Evolutionary conservation across 2,888 invertebrate species (phyloP).

Genomic region (Dione juno): DNA sequence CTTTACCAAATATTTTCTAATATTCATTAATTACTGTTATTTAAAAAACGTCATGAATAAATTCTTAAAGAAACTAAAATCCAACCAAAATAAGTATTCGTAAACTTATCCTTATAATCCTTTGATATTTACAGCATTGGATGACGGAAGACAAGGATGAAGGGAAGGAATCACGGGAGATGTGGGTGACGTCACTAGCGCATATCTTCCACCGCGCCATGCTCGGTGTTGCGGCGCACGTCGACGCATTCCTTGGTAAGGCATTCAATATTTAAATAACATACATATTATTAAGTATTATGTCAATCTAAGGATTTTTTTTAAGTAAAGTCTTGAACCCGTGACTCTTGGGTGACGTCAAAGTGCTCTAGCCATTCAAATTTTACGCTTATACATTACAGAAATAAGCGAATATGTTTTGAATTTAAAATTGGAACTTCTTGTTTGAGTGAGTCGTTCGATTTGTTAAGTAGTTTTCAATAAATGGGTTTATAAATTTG

Average conservation of each 20-base stretch:
- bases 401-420: neutral
- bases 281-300: neutral
- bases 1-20: too few relatives aligned
- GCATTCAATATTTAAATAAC: constrained; percentile 37
- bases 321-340: too few relatives aligned
- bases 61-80: too few relatives aligned
- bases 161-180: constrained; percentile 85
- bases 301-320: too few relatives aligned
- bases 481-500: neutral
- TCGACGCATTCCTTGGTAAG: constrained; percentile 97
- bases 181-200: constrained; percentile 95
- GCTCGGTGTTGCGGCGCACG: constrained; percentile 95
- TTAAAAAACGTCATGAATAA: too few relatives aligned
- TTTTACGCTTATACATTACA: too few relatives aligned
- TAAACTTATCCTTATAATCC: neutral
- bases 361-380: too few relatives aligned
- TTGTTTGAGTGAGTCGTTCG: too few relatives aligned
- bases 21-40: too few relatives aligned
- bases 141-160: constrained; percentile 87
- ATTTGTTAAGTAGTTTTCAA: too few relatives aligned
- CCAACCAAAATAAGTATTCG: too few relatives aligned
- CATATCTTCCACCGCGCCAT: constrained; percentile 96
- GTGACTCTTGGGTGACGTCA: too few relatives aligned
- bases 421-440: neutral
- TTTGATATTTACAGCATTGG: constrained; percentile 86